Evolutionary conservation across 2,888 invertebrate species (phyloP).

Genomic region (Polydesmus complanatus): DNA sequence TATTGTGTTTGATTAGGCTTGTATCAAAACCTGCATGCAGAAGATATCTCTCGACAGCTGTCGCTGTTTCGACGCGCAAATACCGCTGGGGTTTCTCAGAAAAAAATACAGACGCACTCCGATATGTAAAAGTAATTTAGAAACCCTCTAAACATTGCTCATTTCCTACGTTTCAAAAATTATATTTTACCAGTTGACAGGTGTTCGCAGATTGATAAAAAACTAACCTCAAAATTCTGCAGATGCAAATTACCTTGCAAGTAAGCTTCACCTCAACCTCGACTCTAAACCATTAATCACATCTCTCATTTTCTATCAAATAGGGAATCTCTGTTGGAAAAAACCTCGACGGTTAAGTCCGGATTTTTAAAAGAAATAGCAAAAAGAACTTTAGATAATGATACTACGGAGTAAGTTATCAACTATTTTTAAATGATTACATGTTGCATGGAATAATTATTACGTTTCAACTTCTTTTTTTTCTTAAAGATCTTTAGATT

Average conservation of each 20-base stretch:
- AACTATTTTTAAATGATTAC: too few relatives aligned
- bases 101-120: background rate
- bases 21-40: constrained; percentile 15
- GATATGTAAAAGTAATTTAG: constrained; percentile 6
- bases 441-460: too few relatives aligned
- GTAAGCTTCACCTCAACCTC: background rate
- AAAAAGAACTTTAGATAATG: constrained; percentile 3
- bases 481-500: constrained; percentile 1
- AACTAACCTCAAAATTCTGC: constrained; percentile 12
- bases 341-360: constrained; percentile 7
- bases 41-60: constrained; percentile 11
- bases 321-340: constrained; percentile 13
- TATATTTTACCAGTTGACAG: constrained; percentile 5
- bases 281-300: background rate
- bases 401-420: constrained; percentile 10
- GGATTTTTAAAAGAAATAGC: constrained; percentile 12
- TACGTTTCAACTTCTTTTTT: too few relatives aligned
- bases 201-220: constrained; percentile 11
- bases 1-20: constrained; percentile 6
- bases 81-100: constrained; percentile 12
- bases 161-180: background rate
- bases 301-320: background rate
- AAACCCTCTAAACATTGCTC: background rate
- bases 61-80: constrained; percentile 14
- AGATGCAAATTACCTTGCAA: constrained; percentile 12